phyloP scores from a whole-genome alignment of 2,113 vertebrate species.

The Labeo rohita region DNA sequence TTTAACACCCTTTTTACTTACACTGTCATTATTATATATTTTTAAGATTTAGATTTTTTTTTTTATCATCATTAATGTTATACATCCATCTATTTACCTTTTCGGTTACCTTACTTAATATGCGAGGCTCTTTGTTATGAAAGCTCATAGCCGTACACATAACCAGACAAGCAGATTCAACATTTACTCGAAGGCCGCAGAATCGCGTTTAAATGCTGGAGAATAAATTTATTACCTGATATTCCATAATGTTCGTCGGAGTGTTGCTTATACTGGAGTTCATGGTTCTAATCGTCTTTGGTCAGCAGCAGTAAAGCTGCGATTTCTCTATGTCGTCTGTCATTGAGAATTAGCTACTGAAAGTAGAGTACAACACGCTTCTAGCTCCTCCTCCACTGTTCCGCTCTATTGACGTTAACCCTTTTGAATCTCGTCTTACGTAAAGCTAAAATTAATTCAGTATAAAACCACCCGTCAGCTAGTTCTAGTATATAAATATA shows the following conservation, averaged over 20 bases:
- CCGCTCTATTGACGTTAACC: neutral
- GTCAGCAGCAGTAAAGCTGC: neutral
- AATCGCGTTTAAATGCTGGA: neutral
- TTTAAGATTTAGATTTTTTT: neutral
- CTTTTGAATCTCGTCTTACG: neutral
- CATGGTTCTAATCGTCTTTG: slow-evolving; percentile 21
- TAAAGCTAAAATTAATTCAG: no score
- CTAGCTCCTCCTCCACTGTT: neutral
- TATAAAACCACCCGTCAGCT: neutral
- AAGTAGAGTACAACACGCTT: neutral
- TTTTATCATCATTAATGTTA: neutral
- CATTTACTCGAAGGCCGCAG: neutral
- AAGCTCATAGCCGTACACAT: neutral
- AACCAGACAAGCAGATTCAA: slow-evolving; percentile 1
- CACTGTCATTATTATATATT: neutral
- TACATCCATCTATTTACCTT: neutral
- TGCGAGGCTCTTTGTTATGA: slow-evolving; percentile 44
- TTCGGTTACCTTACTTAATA: neutral
- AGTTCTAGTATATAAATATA: no score
- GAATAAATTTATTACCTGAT: slow-evolving; percentile 36
- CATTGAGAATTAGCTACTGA: neutral
- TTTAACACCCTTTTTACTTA: neutral
- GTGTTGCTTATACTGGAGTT: neutral
- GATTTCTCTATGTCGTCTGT: neutral
- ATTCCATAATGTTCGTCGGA: neutral